Percentiles rank a stretch among this genome's conserved stretches.
phyloP scores from a whole-genome alignment of 37 sponge, comb jelly and placozoan genomes.

The Theonella swinhoei region DNA sequence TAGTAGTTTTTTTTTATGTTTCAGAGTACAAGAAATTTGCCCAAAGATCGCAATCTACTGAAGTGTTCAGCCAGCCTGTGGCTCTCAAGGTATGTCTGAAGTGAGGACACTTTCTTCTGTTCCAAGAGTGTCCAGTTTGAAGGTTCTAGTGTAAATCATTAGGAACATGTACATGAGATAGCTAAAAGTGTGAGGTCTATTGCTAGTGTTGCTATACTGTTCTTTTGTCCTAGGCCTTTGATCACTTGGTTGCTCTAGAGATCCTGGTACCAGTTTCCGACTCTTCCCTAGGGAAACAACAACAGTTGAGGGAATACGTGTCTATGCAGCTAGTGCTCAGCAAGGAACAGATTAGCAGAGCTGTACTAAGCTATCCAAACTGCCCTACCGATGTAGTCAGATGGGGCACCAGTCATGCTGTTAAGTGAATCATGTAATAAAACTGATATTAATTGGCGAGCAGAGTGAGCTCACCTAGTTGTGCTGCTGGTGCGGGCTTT shows the following conservation, averaged over 20 bases:
- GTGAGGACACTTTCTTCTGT: not conserved
- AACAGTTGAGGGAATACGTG: slow-evolving; percentile 64
- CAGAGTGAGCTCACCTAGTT: too few species aligned
- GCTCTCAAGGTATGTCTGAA: slow-evolving; percentile 53
- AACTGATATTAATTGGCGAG: too few species aligned
- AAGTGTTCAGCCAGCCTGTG: slow-evolving; percentile 56
- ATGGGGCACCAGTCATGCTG: slow-evolving; percentile 60
- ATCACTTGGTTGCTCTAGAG: slow-evolving; percentile 49
- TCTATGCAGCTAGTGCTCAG: slow-evolving; percentile 35
- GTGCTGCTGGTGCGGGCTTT: too few species aligned
- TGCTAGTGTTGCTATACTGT: not conserved
- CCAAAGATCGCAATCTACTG: slow-evolving; percentile 28
- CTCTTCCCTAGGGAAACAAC: too few species aligned
- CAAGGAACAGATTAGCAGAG: slow-evolving; percentile 32
- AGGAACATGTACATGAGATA: not conserved
- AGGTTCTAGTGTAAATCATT: not conserved
- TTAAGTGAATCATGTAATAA: too few species aligned
- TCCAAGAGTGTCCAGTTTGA: too few species aligned
- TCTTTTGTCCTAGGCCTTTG: slow-evolving; percentile 58
- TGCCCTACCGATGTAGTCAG: slow-evolving; percentile 75
- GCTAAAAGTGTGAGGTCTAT: not conserved
- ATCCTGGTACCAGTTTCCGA: too few species aligned
- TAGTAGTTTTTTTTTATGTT: slow-evolving; percentile 4
- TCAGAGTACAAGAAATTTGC: slow-evolving; percentile 73
- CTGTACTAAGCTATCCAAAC: slow-evolving; percentile 46